A percentile compares a stretch with the other conserved stretches of the same genome.
Conservation (phyloP, 1,140 invertebrate species). For the Holcopasites calliopsidis region DNA sequence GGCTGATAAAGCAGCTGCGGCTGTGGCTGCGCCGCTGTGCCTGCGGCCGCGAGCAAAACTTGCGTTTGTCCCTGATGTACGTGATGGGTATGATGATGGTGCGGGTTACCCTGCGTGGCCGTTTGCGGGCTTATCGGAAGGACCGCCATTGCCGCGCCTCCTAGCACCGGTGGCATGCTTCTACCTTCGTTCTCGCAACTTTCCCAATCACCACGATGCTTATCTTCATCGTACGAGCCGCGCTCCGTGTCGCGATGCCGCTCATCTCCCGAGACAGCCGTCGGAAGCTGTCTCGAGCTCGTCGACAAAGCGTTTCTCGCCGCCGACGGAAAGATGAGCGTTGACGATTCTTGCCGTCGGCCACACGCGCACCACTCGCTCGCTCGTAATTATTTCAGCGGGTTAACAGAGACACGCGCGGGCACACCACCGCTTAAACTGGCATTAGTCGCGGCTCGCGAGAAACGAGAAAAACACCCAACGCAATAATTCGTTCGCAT, state of each 20-base stretch:
- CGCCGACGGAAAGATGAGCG: no score
- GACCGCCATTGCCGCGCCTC: constrained; percentile 78
- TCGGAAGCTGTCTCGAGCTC: constrained; percentile 26
- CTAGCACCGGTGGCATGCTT: constrained; percentile 78
- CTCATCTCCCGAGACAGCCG: constrained; percentile 49
- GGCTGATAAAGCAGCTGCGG: constrained; percentile 75
- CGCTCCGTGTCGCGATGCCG: constrained; percentile 30
- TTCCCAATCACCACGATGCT: constrained; percentile 3
- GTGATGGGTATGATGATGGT: constrained; percentile 63
- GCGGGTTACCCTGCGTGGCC: constrained; percentile 75
- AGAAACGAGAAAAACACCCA: no score
- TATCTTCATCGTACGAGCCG: constrained; percentile 51
- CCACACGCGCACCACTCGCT: no score
- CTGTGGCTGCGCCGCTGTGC: constrained; percentile 59
- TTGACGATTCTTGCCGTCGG: no score
- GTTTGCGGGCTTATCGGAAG: constrained; percentile 79
- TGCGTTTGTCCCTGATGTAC: constrained; percentile 70
- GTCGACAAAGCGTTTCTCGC: background rate
- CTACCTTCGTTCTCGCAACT: constrained; percentile 30
- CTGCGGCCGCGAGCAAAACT: constrained; percentile 61
- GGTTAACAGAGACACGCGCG: no score
- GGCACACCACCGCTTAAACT: no score
- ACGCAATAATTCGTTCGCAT: background rate
- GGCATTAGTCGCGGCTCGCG: no score
- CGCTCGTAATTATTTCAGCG: no score